phyloP scores from a whole-genome alignment of 2,797 vertebrate species.

The Macrochelys suwanniensis region DNA sequence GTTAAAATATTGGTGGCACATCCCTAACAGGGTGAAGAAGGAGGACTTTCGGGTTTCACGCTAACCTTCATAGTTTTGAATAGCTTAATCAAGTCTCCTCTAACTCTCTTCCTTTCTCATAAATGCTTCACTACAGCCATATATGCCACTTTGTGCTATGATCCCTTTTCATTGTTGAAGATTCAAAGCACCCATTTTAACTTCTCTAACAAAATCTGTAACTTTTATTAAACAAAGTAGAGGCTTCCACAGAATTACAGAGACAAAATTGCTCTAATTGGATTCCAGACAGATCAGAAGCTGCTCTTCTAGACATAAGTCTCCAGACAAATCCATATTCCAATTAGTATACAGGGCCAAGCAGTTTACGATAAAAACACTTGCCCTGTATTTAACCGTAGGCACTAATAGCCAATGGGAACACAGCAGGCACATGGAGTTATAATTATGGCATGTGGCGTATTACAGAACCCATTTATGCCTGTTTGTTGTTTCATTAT shows the following conservation, averaged over 20 bases:
- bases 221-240: not conserved
- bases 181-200: not conserved
- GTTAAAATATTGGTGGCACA: not conserved
- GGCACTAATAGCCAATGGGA: not conserved
- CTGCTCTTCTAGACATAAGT: not conserved
- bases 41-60: not conserved
- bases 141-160: not conserved
- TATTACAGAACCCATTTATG: not conserved
- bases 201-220: not conserved
- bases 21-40: not conserved
- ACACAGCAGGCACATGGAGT: not conserved
- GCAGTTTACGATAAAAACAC: not conserved
- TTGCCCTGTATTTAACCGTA: not conserved
- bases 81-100: not conserved
- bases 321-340: not conserved
- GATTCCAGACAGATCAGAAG: not conserved
- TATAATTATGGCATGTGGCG: not conserved
- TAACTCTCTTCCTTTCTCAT: accelerated
- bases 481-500: not conserved
- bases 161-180: not conserved
- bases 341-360: not conserved
- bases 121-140: not conserved
- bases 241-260: not conserved
- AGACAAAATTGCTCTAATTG: not conserved
- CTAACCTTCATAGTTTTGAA: not conserved